Evolutionary conservation across 2,797 vertebrate species (phyloP).

Genomic region (Malacoctenus gilli): DNA sequence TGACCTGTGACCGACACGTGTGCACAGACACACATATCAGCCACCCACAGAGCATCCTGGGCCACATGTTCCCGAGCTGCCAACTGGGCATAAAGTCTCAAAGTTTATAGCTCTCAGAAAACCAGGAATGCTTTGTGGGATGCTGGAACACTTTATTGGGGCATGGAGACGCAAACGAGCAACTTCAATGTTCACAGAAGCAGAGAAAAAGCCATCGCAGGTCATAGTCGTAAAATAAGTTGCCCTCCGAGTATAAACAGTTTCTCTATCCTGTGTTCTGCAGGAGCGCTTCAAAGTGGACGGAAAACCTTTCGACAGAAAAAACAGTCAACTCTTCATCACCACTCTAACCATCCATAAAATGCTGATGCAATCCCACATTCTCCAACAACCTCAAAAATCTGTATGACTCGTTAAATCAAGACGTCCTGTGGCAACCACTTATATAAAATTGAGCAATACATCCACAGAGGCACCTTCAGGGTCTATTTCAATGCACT

Average conservation of each 20-base stretch:
- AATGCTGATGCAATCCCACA: background rate
- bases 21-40: constrained; percentile 8
- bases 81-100: constrained; percentile 28
- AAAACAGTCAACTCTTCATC: background rate
- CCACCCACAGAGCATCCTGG: constrained; percentile 8
- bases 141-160: constrained; percentile 64
- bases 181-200: constrained; percentile 52
- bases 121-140: constrained; percentile 60
- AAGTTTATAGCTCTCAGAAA: constrained; percentile 59
- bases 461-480: constrained; percentile 8
- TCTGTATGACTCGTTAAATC: constrained; percentile 16
- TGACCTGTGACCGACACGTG: background rate
- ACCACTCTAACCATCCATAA: background rate
- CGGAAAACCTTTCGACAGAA: constrained; percentile 24
- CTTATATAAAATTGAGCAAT: constrained; percentile 3
- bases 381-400: constrained; percentile 7
- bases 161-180: constrained; percentile 40
- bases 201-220: constrained; percentile 40
- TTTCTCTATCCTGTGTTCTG: constrained; percentile 6
- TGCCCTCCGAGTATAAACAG: constrained; percentile 12
- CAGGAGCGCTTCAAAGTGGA: constrained; percentile 7
- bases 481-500: constrained; percentile 17
- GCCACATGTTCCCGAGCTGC: constrained; percentile 51
- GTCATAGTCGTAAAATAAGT: constrained; percentile 29
- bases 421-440: constrained; percentile 10